A percentile compares a stretch with the other conserved stretches of the same genome.
These are phyloP conservation scores for Eristalis tenax DNA, from an alignment of 2,888 invertebrate species.

Conservation along the genomic window DNA sequence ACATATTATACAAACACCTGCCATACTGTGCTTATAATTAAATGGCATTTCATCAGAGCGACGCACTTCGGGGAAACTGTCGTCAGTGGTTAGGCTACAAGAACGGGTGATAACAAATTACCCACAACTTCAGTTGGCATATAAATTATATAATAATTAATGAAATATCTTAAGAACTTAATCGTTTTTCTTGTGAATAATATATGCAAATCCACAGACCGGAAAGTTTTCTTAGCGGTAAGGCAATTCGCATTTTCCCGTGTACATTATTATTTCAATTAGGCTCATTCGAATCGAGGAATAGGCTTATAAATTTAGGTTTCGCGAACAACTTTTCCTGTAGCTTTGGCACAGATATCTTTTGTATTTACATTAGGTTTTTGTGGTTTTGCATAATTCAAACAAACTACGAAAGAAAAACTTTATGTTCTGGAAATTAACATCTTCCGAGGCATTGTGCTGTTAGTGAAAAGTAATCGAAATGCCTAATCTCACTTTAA, in stretches of 20 bases:
- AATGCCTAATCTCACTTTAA: conserved; percentile 20
- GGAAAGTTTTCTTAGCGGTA: conserved; percentile 9
- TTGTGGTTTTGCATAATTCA: conserved; percentile 12
- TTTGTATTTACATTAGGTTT: background rate
- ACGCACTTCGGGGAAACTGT: background rate
- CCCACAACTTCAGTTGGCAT: conserved; percentile 5
- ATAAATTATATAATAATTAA: conserved; percentile 27
- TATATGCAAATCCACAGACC: conserved; percentile 24
- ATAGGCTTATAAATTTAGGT: conserved; percentile 3
- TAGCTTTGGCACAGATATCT: background rate
- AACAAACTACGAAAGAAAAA: background rate
- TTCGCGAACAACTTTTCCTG: background rate
- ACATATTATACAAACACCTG: conserved; percentile 22
- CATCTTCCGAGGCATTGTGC: conserved; percentile 13
- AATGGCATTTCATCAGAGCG: background rate
- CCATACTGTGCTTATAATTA: conserved; percentile 16
- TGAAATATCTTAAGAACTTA: conserved; percentile 21
- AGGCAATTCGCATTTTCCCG: background rate
- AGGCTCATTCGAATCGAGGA: background rate
- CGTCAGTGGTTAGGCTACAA: background rate
- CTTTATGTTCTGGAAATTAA: conserved; percentile 10
- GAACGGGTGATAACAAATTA: conserved; percentile 10
- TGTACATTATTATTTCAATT: conserved; percentile 14
- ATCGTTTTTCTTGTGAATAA: conserved; percentile 20
- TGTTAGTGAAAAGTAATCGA: background rate